Base-by-base conservation (phyloP, 2,888 invertebrate genomes). In the Callosobruchus maculatus region DNA sequence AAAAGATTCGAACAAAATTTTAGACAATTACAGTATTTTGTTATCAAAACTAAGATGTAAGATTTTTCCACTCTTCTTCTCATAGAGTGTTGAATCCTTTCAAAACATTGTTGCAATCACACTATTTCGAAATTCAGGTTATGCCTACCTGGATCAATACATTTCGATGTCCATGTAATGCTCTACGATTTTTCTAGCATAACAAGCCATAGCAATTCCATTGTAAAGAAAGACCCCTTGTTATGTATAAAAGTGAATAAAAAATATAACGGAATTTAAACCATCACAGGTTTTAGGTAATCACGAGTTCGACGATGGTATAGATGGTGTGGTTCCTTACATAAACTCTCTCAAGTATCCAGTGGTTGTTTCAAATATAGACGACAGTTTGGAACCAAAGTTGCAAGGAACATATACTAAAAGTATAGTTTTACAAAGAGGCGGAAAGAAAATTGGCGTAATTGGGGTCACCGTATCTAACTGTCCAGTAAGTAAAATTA, bases 251-350 rank as follows among this genome's bases (percentile, higher is more conserved):
- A 26, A 2, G 26, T 26, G 7, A 26, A 26, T 26, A 26, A 7
- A 7, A 7, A 26, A 26, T 26, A 7, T 4, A 26, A 26, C n/a
- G n/a, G n/a, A 26, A 26, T 4, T 26, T 49, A 49, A 49, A 13
- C 13, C 13, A 49, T 18, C 49, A 49, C 83, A 96, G 95, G 93
- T 94, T 0, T 84, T 96, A 7, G 96, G 96, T 0, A 96, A 96
- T 85, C 96, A 97, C 82, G 96, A 97, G 85, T 96, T 97, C 82
- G 96, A 96, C 83, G 90, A 93, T 81, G 92, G 91, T 0, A 88
- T 95, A 0, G 90, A 87, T 18, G 95, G 94, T 0, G 85, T 95
- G 0, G 89, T 92, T 0, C 94, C 94, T 0, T 95, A 94, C 84
- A 83, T 96, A 68, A 85, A 91, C 79, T 86, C 86, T 0, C 82